Evolutionary conservation across 1,140 invertebrate genomes (phyloP), one percentile per base, ranked within the genome.

Genomic region (Maniola jurtina): DNA sequence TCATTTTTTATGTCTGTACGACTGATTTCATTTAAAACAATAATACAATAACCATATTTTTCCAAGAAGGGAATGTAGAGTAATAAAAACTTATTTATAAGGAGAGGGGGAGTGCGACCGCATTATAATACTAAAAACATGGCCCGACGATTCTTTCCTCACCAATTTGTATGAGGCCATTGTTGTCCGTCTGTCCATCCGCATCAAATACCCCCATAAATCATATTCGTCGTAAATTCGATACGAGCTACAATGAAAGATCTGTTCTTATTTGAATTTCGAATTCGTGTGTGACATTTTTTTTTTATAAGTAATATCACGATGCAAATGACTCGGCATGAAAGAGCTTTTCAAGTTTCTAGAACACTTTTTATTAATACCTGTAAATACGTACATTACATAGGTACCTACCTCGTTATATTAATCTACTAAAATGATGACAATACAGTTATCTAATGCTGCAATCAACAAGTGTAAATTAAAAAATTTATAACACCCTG

Each of bases 171-270:
- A 84, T 73, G 79, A 79, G 75, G 59, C 79, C 76, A 86, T 90
- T 88, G 84, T 88, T 79, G 84, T 80, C 77, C 77, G 83, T 78
- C 70, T 81, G 84, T 88, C 85, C 83, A 78, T 87, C 86, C 83
- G 80, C 88, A 88, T 90, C 84, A 86, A 83, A 82, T 79, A 79
- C 76, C 80, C 68, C 65, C 83, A 79, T 90, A 88, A 90, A 90
- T 90, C 88, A 90, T 88, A 88, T 83, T 82, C 76, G 81, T 86
- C 85, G 84, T 90, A 90, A 90, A 89, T 90, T 87, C 86, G 84
- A 84, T 83, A 75, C 80, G 77, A 80, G 76, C 79, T 80, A 89
- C 88, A 89, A 90, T 87, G 85, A 86, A 78, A 80, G 78, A 88
- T 86, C 85, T 88, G 86, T 90, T 88, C 83, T 76, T 84, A 85